Percentiles rank a stretch among this genome's conserved stretches.
phyloP scores from a whole-genome alignment of 2,113 vertebrate species.

The Tragelaphus strepsiceros region DNA sequence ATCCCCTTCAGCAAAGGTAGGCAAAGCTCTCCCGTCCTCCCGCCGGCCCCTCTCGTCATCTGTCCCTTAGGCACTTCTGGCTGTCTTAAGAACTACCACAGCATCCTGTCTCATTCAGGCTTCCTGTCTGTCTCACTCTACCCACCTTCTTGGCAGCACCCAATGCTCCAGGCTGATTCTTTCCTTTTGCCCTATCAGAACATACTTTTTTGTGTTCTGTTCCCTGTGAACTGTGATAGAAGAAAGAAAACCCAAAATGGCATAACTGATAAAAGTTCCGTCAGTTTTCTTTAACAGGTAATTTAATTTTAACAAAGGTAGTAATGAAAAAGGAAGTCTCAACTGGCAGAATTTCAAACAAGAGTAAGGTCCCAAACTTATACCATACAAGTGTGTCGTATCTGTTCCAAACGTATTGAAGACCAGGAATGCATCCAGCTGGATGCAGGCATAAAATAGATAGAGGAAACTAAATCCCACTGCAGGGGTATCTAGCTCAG shows the following conservation, averaged over 20 bases:
- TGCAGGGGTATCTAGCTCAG: neutral
- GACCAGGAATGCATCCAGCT: neutral
- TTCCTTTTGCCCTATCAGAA: neutral
- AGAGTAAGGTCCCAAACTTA: neutral
- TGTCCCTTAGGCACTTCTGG: neutral
- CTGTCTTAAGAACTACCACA: neutral
- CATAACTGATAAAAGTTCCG: neutral
- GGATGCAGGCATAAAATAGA: neutral
- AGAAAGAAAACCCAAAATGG: slow-evolving; percentile 20
- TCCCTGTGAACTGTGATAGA: neutral
- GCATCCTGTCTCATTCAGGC: neutral
- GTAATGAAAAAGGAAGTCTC: neutral
- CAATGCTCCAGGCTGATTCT: neutral
- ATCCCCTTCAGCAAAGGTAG: neutral
- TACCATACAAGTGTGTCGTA: neutral
- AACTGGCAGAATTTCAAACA: slow-evolving; percentile 1
- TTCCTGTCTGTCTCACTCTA: neutral
- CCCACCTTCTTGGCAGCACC: neutral
- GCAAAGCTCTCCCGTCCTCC: neutral
- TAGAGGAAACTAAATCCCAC: neutral
- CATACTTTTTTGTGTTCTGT: neutral
- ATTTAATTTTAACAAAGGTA: slow-evolving; percentile 27
- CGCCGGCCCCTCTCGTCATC: neutral
- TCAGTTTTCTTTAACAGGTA: neutral
- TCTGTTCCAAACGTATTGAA: neutral